Base-by-base conservation (phyloP, 2,888 invertebrate species). In the Pyrrhia umbra region DNA sequence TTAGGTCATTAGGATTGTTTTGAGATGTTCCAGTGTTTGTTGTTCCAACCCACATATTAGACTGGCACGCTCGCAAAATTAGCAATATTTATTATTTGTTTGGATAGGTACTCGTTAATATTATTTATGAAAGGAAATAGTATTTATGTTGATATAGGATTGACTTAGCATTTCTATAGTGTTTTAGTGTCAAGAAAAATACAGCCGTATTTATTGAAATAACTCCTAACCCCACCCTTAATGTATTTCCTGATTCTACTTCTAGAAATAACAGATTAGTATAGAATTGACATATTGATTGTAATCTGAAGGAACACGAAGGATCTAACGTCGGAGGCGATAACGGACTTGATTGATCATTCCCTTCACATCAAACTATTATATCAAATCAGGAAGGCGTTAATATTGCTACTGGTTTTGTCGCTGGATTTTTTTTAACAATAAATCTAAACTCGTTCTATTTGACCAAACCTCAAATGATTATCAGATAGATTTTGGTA, bases 1-100 rank as follows among this genome's bases (percentile, higher is more conserved):
- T 52, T 51, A 67, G 70, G 70, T 62, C 61, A 59, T 27, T 34
- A 15, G 40, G 47, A 57, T 54, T 68, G 58, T 60, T 45, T 58
- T 58, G 30, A 51, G 13, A 18, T 23, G 21, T 49, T 47, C 20
- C 15, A 47, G 45, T 66, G 40, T 71, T 72, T 61, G 50, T 25
- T 61, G 30, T 72, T 40, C n/a, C 63, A 62, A 63, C 64, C 67
- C 68, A 68, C 34, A 63, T 75, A 45, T 30, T 25, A 25, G 46
- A 63, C 67, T 69, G 57, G 72, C 63, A 68, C 52, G 47, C 34
- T 49, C 16, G 20, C 51, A 49, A 63, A 30, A 34, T 20, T 49
- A n/a, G 37, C 15, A 42, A 39, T 58, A 18, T 46, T 63, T 37
- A 34, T 47, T 18, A 45, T 64, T 47, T 55, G 13, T 40, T 8